Percentiles rank a stretch among this genome's conserved stretches.
Evolutionary conservation across 2,113 vertebrate species (phyloP).

Genomic region (Bubalus kerabau): DNA sequence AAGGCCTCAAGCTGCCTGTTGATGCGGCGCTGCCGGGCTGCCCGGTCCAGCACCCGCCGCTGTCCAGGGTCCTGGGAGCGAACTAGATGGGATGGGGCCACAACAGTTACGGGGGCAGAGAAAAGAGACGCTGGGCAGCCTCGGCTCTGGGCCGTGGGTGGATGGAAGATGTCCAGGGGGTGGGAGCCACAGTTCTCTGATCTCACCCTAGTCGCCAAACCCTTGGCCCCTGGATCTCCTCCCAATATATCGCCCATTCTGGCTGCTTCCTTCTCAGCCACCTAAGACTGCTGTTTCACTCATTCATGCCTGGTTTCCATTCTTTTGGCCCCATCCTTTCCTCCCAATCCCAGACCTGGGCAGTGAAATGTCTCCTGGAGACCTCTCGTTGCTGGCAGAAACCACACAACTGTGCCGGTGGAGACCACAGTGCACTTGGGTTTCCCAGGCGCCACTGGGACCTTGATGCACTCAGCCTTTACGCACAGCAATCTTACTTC

Average conservation of each 20-base stretch:
- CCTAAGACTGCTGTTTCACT: neutral
- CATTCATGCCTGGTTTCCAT: neutral
- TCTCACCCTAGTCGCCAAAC: neutral
- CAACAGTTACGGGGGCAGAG: neutral
- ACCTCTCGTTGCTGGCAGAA: neutral
- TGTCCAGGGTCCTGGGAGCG: constrained; percentile 87
- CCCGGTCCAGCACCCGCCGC: constrained; percentile 87
- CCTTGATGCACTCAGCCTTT: neutral
- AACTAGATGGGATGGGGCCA: constrained; percentile 57
- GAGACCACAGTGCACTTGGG: neutral
- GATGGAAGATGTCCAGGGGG: neutral
- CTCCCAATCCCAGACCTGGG: neutral
- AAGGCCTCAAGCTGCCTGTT: constrained; percentile 90
- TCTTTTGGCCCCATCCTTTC: neutral
- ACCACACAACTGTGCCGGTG: rapidly evolving
- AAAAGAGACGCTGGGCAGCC: neutral
- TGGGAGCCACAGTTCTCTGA: neutral
- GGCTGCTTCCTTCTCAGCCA: neutral
- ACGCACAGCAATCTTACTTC: neutral
- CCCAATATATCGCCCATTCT: neutral
- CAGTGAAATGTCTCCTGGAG: neutral
- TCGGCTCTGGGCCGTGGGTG: neutral
- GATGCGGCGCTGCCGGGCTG: constrained; percentile 86
- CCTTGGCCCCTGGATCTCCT: neutral
- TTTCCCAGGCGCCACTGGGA: neutral